Evolutionary conservation across 1,140 invertebrate species (phyloP).

Genomic region (Achatina immaculata): DNA sequence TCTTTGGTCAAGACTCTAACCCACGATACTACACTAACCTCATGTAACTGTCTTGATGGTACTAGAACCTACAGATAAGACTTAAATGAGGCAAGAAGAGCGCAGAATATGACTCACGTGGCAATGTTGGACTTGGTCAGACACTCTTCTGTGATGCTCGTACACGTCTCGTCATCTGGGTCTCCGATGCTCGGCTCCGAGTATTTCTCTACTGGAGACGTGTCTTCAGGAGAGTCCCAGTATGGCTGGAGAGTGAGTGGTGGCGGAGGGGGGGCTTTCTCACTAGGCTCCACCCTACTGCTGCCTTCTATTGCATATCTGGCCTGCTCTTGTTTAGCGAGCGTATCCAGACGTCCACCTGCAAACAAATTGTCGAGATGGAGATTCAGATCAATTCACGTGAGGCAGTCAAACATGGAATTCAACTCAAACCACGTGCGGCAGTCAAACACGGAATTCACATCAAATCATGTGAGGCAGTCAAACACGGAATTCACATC

Average conservation of each 20-base stretch:
- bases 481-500: too few species aligned
- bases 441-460: too few species aligned
- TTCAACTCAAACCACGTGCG: too few species aligned
- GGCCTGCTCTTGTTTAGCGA: conserved; percentile 12
- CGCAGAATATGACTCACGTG: conserved; percentile 58
- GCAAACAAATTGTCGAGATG: too few species aligned
- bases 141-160: conserved; percentile 56
- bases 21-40: too few species aligned
- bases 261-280: conserved; percentile 46
- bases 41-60: too few species aligned
- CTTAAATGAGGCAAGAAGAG: too few species aligned
- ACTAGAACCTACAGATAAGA: too few species aligned
- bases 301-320: conserved; percentile 9
- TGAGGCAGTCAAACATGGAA: too few species aligned
- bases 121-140: conserved; percentile 60
- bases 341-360: conserved; percentile 6
- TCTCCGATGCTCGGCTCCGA: conserved; percentile 53
- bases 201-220: conserved; percentile 44
- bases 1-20: too few species aligned
- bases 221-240: conserved; percentile 58
- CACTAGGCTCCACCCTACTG: conserved; percentile 37
- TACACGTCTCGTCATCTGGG: conserved; percentile 53
- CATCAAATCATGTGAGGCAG: too few species aligned
- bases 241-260: conserved; percentile 57
- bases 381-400: too few species aligned